These are phyloP conservation scores for Adela reaumurella DNA, from an alignment of 2,888 invertebrate genomes.

Conservation along the genomic window DNA sequence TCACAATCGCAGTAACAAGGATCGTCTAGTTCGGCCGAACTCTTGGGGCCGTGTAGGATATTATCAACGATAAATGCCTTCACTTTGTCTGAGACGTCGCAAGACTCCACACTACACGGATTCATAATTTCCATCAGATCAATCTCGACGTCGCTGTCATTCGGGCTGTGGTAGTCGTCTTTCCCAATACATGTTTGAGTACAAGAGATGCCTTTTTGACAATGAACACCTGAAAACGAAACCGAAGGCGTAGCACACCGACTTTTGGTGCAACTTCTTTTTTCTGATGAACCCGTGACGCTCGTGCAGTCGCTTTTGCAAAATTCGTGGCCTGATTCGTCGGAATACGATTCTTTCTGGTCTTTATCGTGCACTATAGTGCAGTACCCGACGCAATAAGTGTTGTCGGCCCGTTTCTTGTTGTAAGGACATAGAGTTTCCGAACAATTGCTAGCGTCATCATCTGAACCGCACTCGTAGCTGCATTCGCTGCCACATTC, in stretches of 20 bases:
- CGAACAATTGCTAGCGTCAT: constrained; percentile 21
- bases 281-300: too few relatives aligned
- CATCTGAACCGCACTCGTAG: constrained; percentile 25
- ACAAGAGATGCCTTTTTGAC: background rate
- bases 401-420: constrained; percentile 12
- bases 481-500: constrained; percentile 26
- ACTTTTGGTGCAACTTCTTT: too few relatives aligned
- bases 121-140: constrained; percentile 31
- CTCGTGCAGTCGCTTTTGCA: background rate
- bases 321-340: too few relatives aligned
- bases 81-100: constrained; percentile 33
- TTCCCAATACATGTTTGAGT: background rate
- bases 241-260: too few relatives aligned
- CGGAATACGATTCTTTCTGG: background rate
- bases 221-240: background rate
- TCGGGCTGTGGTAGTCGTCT: constrained; percentile 23
- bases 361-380: background rate
- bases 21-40: constrained; percentile 20
- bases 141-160: constrained; percentile 34
- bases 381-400: background rate
- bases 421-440: constrained; percentile 27
- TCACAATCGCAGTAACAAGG: constrained; percentile 42
- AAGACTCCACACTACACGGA: constrained; percentile 35
- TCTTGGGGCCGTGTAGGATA: constrained; percentile 20
- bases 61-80: constrained; percentile 36